A percentile compares a stretch with the other conserved stretches of the same genome.
Evolutionary conservation across 1,140 invertebrate species (phyloP).

Genomic region (Akabosia matsudoensis): DNA sequence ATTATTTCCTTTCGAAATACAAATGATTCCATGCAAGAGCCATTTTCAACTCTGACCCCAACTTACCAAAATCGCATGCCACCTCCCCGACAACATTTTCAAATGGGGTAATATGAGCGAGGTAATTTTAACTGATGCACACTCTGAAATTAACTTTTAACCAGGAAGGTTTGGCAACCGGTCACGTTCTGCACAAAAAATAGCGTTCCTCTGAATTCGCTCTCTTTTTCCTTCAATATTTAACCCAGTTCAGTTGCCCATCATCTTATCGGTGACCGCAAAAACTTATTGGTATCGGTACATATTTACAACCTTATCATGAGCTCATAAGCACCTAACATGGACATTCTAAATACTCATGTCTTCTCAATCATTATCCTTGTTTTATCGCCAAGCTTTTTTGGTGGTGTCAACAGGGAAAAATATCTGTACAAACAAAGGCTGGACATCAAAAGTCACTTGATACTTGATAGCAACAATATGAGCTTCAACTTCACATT

Average conservation of each 20-base stretch:
- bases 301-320: neutral
- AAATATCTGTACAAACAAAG: neutral
- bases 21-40: too few species aligned
- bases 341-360: neutral
- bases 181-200: conserved; percentile 5
- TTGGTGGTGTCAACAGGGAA: neutral
- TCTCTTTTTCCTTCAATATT: neutral
- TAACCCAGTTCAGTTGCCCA: neutral
- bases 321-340: neutral
- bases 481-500: neutral
- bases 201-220: neutral
- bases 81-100: too few species aligned
- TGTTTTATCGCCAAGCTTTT: neutral
- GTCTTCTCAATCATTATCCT: neutral
- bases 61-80: too few species aligned
- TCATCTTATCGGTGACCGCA: conserved; percentile 5
- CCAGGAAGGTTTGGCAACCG: neutral
- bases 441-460: neutral
- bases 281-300: neutral
- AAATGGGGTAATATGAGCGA: too few species aligned
- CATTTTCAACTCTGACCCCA: too few species aligned
- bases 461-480: neutral
- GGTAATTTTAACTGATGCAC: too few species aligned
- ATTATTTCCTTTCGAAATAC: too few species aligned
- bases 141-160: too few species aligned